Evolutionary conservation across 2,888 invertebrate species (phyloP), one percentile per base, ranked within the genome.

Genomic region (Hypomecis atomaria): DNA sequence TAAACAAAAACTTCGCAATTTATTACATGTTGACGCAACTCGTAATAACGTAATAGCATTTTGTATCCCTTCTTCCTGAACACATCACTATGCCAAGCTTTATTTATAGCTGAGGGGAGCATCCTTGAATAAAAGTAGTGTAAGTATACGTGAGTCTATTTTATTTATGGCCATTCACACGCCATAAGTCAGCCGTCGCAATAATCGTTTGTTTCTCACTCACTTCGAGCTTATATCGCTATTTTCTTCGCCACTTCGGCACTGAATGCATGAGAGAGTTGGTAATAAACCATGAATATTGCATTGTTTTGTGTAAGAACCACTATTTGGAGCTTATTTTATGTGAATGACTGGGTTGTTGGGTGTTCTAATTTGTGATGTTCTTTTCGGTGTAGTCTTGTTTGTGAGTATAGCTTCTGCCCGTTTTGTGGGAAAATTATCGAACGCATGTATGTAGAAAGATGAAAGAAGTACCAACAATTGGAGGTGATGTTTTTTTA

Each of bases 171-270:
- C 71, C 69, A 69, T 73, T 76, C 72, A 67, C 73, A 66, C 70
- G 74, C 78, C 71, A 77, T 79, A 84, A 82, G 83, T 81, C 83
- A 82, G 76, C 73, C 82, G 80, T 80, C 80, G 70, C 79, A 73
- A 81, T 84, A 79, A 83, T 82, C 79, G 81, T 82, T 83, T 82
- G 79, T 83, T 82, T 79, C 76, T 71, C 74, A 77, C 78, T 72
- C 81, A 77, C 74, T 80, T 78, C 73, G 73, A 73, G 78, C 77
- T 73, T 81, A 77, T 74, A 81, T 78, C 74, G 74, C 75, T 67
- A 66, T 66, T 69, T 67, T 64, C 52, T 59, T 68, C 59, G 61
- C 55, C 55, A 56, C 60, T 61, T 58, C 58, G 58, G 75, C 70
- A 73, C 63, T 62, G 70, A 71, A 67, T 62, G 66, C 45, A 55